Base-by-base conservation (phyloP, 2,113 vertebrate species). In the Ahaetulla prasina region DNA sequence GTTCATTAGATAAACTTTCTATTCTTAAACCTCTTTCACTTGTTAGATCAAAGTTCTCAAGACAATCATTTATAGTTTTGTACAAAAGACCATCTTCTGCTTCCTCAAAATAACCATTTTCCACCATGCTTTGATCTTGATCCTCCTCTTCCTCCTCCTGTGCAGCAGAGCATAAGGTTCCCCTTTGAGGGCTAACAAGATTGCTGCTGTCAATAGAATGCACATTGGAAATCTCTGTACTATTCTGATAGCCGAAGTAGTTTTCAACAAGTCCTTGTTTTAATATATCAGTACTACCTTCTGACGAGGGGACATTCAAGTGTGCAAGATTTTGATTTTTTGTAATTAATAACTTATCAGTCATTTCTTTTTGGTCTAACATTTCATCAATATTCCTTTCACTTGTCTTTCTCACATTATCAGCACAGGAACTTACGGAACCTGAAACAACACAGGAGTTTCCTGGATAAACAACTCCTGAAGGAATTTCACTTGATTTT, bases 21-120 rank as follows among this genome's bases (percentile, higher is more conserved):
- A 96, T 92, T 94, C 94, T 96, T 94, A 54, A 90, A 95, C 63
- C 93, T 90, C 95, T 94, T 27, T 97, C 97, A 89, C 93, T 96
- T 88, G 53, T 95, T 85, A 96, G 87, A 27, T 57, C 95, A 93
- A 92, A 94, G 92, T 94, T 94, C 85, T 97, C 96, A n/a, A 86
- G 45, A 43, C 20, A 95, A 89, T 95, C 97, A 91, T 96, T 97
- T 16, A 96, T 91, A 55, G 98, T 95, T 10, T 97, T 98, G 89
- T 98, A 98, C 89, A 98, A 96, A 92, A 96, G 94, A 3, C 96
- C 96, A 39, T 98, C 97, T 12, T 98, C 98, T 0, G 98, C 96
- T 96, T 99, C 99, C 96, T 99, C 99, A 3, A 99, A 99, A 97
- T 98, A 99, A 85, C 99, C 99, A 1, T 99, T 99, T 97, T 99